A percentile compares a stretch with the other conserved stretches of the same genome.
Evolutionary conservation across 2,113 vertebrate genomes (phyloP).

Genomic region (Brienomyrus brachyistius): DNA sequence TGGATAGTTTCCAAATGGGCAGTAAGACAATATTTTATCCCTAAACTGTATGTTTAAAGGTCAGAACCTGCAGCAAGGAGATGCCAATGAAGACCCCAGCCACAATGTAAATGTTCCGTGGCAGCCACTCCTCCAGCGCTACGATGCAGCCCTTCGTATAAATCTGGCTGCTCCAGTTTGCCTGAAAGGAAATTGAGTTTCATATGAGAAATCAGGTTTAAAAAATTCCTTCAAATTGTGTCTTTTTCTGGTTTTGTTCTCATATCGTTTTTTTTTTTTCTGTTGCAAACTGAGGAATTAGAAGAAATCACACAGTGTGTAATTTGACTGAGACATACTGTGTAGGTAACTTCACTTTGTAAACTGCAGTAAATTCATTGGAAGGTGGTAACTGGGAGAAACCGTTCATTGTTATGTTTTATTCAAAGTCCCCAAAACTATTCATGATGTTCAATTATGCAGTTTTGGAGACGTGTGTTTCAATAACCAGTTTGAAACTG

Average conservation of each 20-base stretch:
- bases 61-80: conserved; percentile 75
- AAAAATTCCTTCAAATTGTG: not conserved
- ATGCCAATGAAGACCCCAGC: conserved; percentile 81
- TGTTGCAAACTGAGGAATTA: not conserved
- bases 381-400: not conserved
- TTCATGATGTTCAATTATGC: not conserved
- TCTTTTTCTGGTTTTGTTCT: not conserved
- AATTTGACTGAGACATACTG: not conserved
- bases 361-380: not conserved
- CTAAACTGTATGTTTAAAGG: not conserved
- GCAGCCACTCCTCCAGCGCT: conserved; percentile 85
- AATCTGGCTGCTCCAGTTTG: conserved; percentile 43
- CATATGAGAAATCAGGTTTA: not conserved
- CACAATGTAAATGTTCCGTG: conserved; percentile 83
- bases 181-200: conserved; percentile 36
- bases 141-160: conserved; percentile 23
- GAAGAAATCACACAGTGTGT: not conserved
- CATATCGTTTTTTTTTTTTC: not conserved
- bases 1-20: not conserved
- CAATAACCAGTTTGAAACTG: not conserved
- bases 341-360: not conserved
- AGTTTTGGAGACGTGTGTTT: not conserved
- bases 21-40: not conserved
- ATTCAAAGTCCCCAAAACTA: not conserved
- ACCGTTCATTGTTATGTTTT: not conserved